These are phyloP conservation scores for Hesperia comma DNA, from an alignment of 2,888 invertebrate species.

Conservation along the genomic window DNA sequence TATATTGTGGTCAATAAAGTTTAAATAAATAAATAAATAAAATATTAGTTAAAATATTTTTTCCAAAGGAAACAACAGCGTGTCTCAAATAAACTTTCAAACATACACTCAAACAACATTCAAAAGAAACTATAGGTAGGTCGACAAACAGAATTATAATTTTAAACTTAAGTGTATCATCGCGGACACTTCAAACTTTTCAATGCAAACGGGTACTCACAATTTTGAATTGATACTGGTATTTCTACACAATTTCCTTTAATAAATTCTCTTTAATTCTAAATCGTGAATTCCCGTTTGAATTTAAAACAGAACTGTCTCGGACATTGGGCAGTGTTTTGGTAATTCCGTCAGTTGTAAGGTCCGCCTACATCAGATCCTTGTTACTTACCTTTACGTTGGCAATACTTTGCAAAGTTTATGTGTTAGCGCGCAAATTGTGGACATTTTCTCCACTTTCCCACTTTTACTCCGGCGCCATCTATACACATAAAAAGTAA, in stretches of 20 bases:
- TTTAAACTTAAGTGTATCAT: no score
- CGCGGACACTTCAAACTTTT: no score
- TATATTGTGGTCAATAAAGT: no score
- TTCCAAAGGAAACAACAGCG: no score
- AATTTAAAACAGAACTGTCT: slow-evolving; percentile 33
- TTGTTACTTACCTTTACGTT: slow-evolving; percentile 62
- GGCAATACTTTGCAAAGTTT: slow-evolving; percentile 63
- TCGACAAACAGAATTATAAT: slow-evolving; percentile 32
- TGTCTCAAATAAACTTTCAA: background rate
- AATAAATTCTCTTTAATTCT: no score
- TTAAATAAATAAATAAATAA: no score
- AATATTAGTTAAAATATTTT: no score
- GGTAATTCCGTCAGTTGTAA: slow-evolving; percentile 69
- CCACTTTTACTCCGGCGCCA: slow-evolving; percentile 19
- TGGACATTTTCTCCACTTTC: slow-evolving; percentile 24
- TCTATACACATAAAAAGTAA: slow-evolving; percentile 33
- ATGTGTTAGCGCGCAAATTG: slow-evolving; percentile 45
- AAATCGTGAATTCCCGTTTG: no score
- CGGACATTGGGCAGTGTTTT: slow-evolving; percentile 49
- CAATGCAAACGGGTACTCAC: no score
- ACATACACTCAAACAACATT: background rate
- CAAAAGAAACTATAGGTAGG: slow-evolving; percentile 17
- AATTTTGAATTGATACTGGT: no score
- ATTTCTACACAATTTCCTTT: no score
- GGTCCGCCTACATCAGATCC: slow-evolving; percentile 57